Percentiles rank a stretch among this genome's conserved stretches.
Evolutionary conservation across 2,113 vertebrate species (phyloP).

Genomic region (Merops nubicus): DNA sequence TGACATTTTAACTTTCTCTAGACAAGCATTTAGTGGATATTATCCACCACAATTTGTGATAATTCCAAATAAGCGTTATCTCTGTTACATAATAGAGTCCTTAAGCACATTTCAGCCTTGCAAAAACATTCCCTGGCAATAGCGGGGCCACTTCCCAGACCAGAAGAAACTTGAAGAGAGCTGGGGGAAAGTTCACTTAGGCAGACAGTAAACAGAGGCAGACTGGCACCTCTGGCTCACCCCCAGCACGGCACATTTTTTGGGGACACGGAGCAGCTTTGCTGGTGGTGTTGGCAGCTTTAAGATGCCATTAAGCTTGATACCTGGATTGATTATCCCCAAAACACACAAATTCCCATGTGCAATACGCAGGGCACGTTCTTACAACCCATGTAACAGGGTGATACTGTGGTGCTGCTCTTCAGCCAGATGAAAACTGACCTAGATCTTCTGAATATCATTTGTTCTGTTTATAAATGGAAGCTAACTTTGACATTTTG

Average conservation of each 20-base stretch:
- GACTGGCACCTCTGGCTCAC: background rate
- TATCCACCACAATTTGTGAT: constrained; percentile 6
- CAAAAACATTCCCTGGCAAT: constrained; percentile 58
- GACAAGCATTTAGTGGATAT: background rate
- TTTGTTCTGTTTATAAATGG: constrained; percentile 62
- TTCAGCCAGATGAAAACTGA: constrained; percentile 35
- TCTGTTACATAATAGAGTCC: constrained; percentile 53
- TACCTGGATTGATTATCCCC: background rate
- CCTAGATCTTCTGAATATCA: constrained; percentile 58
- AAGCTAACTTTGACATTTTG: constrained; percentile 58
- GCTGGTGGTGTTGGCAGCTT: background rate
- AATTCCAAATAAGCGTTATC: constrained; percentile 15
- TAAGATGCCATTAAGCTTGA: background rate
- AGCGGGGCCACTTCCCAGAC: background rate
- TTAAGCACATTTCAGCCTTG: constrained; percentile 26
- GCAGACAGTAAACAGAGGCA: constrained; percentile 19
- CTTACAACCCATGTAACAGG: background rate
- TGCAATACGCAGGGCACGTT: background rate
- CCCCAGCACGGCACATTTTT: background rate
- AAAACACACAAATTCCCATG: background rate
- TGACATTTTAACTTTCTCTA: constrained; percentile 54
- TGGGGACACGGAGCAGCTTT: background rate
- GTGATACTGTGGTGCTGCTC: background rate
- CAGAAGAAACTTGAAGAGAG: background rate
- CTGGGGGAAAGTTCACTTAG: constrained; percentile 26